Evolutionary conservation across 2,797 vertebrate genomes (phyloP).

Genomic region (Tympanoctomys barrerae): DNA sequence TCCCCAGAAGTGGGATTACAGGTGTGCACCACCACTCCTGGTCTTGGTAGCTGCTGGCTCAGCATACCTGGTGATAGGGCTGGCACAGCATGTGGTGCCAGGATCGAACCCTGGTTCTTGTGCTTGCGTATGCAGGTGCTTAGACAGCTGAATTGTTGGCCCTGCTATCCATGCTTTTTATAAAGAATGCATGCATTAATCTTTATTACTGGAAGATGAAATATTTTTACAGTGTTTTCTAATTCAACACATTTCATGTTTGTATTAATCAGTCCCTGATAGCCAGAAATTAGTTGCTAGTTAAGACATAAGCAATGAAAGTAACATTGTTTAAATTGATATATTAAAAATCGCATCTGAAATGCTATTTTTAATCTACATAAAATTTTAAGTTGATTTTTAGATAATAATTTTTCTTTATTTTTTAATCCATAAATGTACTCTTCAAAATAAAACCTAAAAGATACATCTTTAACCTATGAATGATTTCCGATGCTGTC

Average conservation of each 20-base stretch:
- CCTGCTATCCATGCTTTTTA: background rate
- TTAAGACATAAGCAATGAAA: background rate
- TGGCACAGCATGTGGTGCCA: too few species aligned
- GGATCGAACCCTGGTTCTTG: too few species aligned
- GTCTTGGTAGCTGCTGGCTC: too few species aligned
- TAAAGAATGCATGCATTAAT: background rate
- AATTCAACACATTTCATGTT: background rate
- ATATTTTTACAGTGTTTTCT: background rate
- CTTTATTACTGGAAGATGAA: background rate
- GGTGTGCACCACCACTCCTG: too few species aligned
- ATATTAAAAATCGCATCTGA: background rate
- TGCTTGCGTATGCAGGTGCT: too few species aligned
- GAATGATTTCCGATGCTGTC: background rate
- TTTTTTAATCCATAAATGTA: background rate
- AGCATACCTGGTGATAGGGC: too few species aligned
- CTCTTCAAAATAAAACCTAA: background rate
- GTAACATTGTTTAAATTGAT: background rate
- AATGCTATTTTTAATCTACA: background rate
- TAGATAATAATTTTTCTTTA: background rate
- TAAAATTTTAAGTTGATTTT: background rate
- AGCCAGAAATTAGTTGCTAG: background rate
- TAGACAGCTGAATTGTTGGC: too few species aligned
- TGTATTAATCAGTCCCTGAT: background rate
- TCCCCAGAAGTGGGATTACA: too few species aligned
- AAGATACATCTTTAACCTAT: background rate